Percentiles rank a stretch among this genome's conserved stretches.
These are phyloP conservation scores for Psophia crepitans DNA, from an alignment of 2,113 vertebrate species.

Conservation along the genomic window DNA sequence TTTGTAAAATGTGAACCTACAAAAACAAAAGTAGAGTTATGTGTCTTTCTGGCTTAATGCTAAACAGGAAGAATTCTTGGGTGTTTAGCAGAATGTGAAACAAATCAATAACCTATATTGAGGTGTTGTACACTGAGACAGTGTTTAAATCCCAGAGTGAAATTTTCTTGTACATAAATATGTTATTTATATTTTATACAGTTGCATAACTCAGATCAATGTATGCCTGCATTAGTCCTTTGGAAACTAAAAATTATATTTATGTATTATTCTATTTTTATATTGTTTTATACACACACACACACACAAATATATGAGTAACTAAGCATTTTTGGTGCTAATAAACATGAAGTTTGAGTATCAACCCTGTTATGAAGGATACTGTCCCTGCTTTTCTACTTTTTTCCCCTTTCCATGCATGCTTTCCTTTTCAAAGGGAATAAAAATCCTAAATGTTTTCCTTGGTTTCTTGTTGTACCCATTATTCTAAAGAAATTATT, in stretches of 20 bases:
- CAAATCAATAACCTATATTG: neutral
- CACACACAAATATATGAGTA: neutral
- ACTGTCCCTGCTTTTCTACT: neutral
- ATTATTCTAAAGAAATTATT: neutral
- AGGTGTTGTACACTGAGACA: neutral
- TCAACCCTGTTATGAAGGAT: neutral
- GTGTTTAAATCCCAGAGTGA: neutral
- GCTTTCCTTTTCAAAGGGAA: neutral
- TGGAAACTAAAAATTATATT: neutral
- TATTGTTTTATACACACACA: too few species aligned
- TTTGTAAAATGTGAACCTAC: neutral
- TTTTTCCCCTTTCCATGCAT: neutral
- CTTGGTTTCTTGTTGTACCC: neutral
- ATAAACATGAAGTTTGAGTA: neutral
- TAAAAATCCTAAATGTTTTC: neutral
- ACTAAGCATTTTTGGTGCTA: fast-evolving
- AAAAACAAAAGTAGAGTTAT: neutral
- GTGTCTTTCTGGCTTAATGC: neutral
- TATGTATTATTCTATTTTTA: too few species aligned
- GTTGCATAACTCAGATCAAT: neutral
- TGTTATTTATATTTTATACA: neutral
- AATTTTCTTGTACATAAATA: neutral
- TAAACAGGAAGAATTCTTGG: neutral
- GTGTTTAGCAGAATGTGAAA: neutral
- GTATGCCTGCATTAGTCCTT: neutral